Conservation (phyloP, 92 coral and sea anemone genomes). For the Pocillopora meandrina region DNA sequence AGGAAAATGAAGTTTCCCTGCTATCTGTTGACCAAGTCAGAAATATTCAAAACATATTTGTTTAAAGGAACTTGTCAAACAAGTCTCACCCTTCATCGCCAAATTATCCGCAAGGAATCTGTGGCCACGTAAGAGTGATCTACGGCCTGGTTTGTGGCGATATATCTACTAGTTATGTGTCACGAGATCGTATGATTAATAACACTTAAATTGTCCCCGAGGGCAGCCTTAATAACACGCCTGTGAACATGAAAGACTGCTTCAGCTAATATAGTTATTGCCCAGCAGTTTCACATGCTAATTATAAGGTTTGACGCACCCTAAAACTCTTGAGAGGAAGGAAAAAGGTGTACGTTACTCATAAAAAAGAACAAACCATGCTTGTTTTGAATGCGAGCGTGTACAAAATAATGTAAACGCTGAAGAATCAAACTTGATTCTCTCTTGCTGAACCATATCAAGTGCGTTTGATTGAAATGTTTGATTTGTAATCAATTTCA, state of each 20-base stretch:
- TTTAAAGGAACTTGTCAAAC: not conserved
- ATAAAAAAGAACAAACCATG: constrained; percentile 14
- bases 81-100: constrained; percentile 20
- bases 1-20: no score
- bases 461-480: no score
- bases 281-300: constrained; percentile 7
- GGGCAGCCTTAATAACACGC: constrained; percentile 1
- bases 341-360: not conserved
- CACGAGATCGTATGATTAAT: constrained; percentile 32
- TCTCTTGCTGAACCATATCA: no score
- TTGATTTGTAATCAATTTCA: no score
- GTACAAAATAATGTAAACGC: no score
- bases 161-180: constrained; percentile 15
- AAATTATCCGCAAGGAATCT: not conserved
- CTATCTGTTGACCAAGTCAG: not conserved
- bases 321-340: not conserved
- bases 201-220: not conserved
- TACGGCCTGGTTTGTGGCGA: not conserved
- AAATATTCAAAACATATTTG: not conserved
- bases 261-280: not conserved
- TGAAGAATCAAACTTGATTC: no score
- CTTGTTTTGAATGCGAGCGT: no score
- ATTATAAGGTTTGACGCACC: constrained; percentile 23
- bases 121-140: not conserved
- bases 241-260: not conserved